These are phyloP conservation scores for Lordiphosa collinella DNA, from an alignment of 1,140 invertebrate species.

Conservation along the genomic window DNA sequence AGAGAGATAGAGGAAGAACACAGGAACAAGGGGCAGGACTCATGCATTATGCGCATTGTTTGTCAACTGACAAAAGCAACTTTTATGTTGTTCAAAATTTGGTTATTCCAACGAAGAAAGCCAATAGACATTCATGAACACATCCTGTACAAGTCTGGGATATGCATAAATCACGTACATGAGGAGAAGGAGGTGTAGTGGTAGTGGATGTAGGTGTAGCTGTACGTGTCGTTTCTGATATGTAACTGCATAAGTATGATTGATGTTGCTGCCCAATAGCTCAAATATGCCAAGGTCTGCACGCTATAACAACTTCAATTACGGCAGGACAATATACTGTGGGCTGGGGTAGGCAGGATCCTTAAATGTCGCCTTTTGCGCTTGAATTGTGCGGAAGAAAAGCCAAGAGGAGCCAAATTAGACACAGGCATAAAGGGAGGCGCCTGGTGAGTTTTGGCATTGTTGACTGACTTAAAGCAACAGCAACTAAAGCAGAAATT, in stretches of 20 bases:
- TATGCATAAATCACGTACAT: slow-evolving; percentile 28
- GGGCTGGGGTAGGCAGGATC: slow-evolving; percentile 4
- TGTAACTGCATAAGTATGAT: slow-evolving; percentile 63
- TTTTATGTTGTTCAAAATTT: slow-evolving; percentile 61
- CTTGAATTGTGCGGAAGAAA: slow-evolving; percentile 48
- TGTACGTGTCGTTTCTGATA: slow-evolving; percentile 22
- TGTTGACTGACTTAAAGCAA: neutral
- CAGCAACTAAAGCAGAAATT: too few species aligned
- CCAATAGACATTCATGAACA: neutral
- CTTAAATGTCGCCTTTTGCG: slow-evolving; percentile 49
- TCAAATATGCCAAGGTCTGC: slow-evolving; percentile 11
- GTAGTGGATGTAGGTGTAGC: neutral
- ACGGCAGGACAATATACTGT: slow-evolving; percentile 10
- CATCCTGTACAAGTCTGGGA: slow-evolving; percentile 5
- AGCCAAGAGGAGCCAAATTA: slow-evolving; percentile 29
- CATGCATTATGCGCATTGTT: slow-evolving; percentile 76
- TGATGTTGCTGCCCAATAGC: slow-evolving; percentile 38
- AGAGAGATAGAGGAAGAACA: neutral
- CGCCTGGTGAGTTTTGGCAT: neutral
- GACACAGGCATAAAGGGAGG: slow-evolving; percentile 11
- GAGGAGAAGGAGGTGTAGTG: neutral
- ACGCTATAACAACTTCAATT: slow-evolving; percentile 51
- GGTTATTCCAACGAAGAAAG: slow-evolving; percentile 30
- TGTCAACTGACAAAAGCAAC: slow-evolving; percentile 72
- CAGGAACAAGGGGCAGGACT: slow-evolving; percentile 3